Evolutionary conservation across 2,888 invertebrate species (phyloP), one percentile per base, ranked within the genome.

Genomic region (Notocelia uddmanniana): DNA sequence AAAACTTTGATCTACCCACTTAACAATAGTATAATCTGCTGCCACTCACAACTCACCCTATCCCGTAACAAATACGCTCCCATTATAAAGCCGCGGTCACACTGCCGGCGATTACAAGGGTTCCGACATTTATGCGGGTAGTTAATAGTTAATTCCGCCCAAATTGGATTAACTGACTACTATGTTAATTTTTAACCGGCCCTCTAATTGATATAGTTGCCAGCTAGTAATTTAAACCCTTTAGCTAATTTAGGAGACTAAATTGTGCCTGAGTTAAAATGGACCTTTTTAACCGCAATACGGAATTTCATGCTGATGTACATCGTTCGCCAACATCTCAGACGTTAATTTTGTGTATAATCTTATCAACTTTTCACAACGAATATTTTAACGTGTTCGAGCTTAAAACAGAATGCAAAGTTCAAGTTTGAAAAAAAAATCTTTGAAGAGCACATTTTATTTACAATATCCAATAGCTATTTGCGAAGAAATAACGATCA

Each of bases 31-130:
- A 5, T 0, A 31, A 31, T 31, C 31, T 31, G 31, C 63, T 19
- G 15, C 50, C 18, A 73, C 19, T 58, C 31, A 26, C 37, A 18
- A 50, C 31, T 41, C 26, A 52, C 63, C 58, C 19, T 31, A n/a
- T 10, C 21, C 15, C n/a, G 37, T 45, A 45, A 52, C 37, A 52
- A 59, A 70, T 67, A 67, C 71, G 72, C 55, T 37, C 69, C 19
- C 52, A 71, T 57, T 68, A 63, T 80, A 83, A 82, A 79, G 75
- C 73, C 68, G 80, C 75, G 79, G 81, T 77, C 80, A 78, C 76
- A 79, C 76, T 79, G 77, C 81, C 78, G 80, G 81, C 84, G 85
- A 86, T 86, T 86, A 87, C 83, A 81, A 83, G 85, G 88, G 87
- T 83, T 79, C 70, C 50, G 68, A 71, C 74, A 67, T 74, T 71